These are phyloP conservation scores for Cnemophilus loriae DNA, from an alignment of 2,113 vertebrate genomes.

Conservation along the genomic window DNA sequence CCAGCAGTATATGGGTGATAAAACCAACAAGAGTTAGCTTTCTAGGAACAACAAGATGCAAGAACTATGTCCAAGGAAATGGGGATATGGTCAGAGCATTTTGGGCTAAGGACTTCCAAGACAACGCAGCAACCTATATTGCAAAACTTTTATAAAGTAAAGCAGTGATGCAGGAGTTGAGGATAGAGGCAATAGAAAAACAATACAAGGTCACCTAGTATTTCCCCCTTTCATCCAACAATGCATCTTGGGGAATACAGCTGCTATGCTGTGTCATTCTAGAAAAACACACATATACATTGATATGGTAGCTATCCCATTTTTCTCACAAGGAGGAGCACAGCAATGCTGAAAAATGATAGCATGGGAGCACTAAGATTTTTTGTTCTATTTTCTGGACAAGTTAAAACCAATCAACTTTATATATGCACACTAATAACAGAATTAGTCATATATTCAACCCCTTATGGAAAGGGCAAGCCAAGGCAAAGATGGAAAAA, in stretches of 20 bases:
- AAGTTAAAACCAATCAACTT: not conserved
- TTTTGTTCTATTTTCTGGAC: not conserved
- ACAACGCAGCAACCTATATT: not conserved
- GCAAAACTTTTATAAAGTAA: not conserved
- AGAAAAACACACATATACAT: not conserved
- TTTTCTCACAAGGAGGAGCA: not conserved
- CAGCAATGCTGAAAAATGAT: not conserved
- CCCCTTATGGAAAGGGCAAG: not conserved
- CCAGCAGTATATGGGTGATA: not conserved
- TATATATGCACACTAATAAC: not conserved
- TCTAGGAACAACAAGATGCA: not conserved
- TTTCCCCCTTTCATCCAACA: not conserved
- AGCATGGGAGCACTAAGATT: not conserved
- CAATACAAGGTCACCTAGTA: not conserved
- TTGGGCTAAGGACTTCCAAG: not conserved
- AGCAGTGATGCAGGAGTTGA: not conserved
- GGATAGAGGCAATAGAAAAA: not conserved
- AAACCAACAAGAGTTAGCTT: not conserved
- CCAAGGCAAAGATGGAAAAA: not conserved
- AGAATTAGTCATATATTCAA: not conserved
- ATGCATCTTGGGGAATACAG: not conserved
- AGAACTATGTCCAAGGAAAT: not conserved
- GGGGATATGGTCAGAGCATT: not conserved
- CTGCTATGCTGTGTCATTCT: not conserved
- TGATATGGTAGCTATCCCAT: not conserved